Evolutionary conservation across 2,113 vertebrate genomes (phyloP).

Genomic region (Dromiciops gliroides): DNA sequence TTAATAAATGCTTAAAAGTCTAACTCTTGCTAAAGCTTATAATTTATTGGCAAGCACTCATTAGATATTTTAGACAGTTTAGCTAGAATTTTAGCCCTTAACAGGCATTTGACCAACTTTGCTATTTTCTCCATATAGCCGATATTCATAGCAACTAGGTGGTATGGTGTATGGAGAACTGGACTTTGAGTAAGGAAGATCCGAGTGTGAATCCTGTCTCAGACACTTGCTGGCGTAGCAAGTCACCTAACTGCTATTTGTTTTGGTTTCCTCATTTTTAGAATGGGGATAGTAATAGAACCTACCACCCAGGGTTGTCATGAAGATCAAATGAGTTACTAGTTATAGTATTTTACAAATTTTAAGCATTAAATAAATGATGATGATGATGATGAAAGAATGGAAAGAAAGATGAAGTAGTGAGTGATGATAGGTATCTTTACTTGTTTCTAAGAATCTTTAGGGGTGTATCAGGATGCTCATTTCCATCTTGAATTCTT

Average conservation of each 20-base stretch:
- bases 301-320: not conserved
- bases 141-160: conserved; percentile 13
- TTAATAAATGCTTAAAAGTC: no score
- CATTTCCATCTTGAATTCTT: conserved; percentile 33
- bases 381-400: not conserved
- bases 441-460: conserved; percentile 11
- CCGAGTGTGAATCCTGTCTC: not conserved
- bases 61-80: no score
- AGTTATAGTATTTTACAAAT: not conserved
- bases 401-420: not conserved
- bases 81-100: no score
- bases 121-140: conserved; percentile 15
- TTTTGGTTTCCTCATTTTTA: conserved; percentile 24
- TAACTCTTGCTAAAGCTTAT: no score
- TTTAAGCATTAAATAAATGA: not conserved
- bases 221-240: not conserved
- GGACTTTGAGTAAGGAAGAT: not conserved
- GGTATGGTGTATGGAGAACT: not conserved
- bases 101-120: not conserved
- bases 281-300: conserved; percentile 2
- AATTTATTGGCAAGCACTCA: no score
- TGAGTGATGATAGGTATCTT: not conserved
- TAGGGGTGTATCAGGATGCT: conserved; percentile 2
- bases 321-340: not conserved
- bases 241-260: not conserved